phyloP scores from a whole-genome alignment of 2,888 invertebrate genomes.

The Drosophila bunnanda region DNA sequence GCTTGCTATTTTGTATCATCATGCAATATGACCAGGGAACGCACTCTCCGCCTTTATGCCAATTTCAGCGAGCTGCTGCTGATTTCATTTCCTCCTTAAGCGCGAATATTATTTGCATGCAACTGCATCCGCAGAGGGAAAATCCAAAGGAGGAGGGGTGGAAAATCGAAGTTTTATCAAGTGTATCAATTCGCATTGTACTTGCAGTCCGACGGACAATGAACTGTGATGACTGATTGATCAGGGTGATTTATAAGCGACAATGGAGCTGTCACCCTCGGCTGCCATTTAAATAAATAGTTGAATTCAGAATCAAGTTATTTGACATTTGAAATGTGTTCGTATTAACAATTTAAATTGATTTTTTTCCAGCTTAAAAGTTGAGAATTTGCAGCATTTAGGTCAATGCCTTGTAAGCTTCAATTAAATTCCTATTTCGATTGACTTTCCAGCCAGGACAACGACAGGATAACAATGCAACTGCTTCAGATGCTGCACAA shows the following conservation, averaged over 20 bases:
- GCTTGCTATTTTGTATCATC: constrained; percentile 74
- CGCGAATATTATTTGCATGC: constrained; percentile 74
- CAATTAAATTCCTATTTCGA: constrained; percentile 32
- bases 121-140: constrained; percentile 27
- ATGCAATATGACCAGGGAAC: constrained; percentile 64
- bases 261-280: constrained; percentile 25
- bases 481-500: constrained; percentile 41
- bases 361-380: not conserved
- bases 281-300: not conserved
- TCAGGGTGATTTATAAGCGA: constrained; percentile 25
- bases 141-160: constrained; percentile 49
- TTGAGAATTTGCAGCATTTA: not conserved
- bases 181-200: constrained; percentile 67
- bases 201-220: constrained; percentile 40
- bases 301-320: not conserved
- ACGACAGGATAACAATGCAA: constrained; percentile 36
- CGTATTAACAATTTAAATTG: not conserved
- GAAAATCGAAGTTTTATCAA: constrained; percentile 76
- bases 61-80: constrained; percentile 60
- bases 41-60: constrained; percentile 74
- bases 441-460: constrained; percentile 20
- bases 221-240: constrained; percentile 49
- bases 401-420: constrained; percentile 1
- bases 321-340: not conserved
- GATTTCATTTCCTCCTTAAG: constrained; percentile 77